Conservation (phyloP, 2,797 vertebrate species). For the Dicrostonyx torquatus region DNA sequence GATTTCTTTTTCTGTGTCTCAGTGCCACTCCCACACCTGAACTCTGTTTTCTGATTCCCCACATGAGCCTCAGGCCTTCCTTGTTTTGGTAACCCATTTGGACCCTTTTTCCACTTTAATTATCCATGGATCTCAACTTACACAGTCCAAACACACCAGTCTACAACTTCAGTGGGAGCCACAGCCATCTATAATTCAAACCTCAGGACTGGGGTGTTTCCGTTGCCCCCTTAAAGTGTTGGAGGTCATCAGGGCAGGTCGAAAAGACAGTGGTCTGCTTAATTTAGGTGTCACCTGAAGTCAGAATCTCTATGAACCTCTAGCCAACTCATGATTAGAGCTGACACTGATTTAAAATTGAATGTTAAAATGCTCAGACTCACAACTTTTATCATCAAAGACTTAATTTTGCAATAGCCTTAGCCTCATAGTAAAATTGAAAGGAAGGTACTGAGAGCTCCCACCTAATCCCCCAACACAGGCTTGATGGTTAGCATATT, state of each 20-base stretch:
- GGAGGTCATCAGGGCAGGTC: neutral
- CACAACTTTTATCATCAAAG: neutral
- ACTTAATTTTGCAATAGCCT: neutral
- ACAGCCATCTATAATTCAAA: neutral
- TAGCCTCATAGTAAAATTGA: neutral
- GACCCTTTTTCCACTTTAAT: constrained; percentile 66
- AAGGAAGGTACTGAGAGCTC: neutral
- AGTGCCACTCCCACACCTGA: constrained; percentile 29
- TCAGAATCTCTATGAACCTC: neutral
- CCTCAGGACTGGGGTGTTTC: neutral
- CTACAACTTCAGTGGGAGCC: neutral
- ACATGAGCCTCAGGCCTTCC: constrained; percentile 37
- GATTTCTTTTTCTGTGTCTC: neutral
- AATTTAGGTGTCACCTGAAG: neutral
- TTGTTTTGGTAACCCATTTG: constrained; percentile 67
- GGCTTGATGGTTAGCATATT: neutral
- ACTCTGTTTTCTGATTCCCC: constrained; percentile 62
- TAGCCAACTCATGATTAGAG: neutral
- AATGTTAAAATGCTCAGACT: neutral
- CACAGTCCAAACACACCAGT: neutral
- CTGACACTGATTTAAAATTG: neutral
- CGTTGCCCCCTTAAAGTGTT: neutral
- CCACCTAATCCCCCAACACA: neutral
- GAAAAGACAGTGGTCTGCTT: neutral
- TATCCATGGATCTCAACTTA: constrained; percentile 69